These are phyloP conservation scores for Arenicola marina DNA, from an alignment of 2,888 invertebrate genomes.

Conservation along the genomic window DNA sequence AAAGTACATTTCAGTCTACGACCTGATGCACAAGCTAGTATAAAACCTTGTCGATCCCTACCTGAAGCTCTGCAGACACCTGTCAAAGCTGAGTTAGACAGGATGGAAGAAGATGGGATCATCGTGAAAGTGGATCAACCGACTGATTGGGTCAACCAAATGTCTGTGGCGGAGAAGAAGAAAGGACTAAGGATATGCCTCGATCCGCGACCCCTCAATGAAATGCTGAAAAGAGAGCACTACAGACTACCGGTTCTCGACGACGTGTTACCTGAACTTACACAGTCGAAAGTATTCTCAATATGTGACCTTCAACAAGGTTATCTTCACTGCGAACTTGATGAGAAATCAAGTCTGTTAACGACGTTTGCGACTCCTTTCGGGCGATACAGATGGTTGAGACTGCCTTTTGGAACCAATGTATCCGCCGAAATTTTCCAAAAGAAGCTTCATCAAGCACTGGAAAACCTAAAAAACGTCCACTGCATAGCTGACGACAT, in stretches of 20 bases:
- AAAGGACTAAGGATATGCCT: constrained; percentile 15
- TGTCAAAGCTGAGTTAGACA: constrained; percentile 7
- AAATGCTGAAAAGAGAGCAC: constrained; percentile 13
- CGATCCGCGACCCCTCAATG: constrained; percentile 14
- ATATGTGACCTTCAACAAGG: constrained; percentile 16
- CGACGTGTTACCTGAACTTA: constrained; percentile 17
- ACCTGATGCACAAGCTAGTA: background rate
- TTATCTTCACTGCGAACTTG: constrained; percentile 13
- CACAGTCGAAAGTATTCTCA: constrained; percentile 7
- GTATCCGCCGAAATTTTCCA: constrained; percentile 15
- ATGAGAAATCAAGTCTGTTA: constrained; percentile 11
- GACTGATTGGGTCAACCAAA: too few relatives aligned
- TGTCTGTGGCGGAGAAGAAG: constrained; percentile 11
- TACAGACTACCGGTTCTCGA: constrained; percentile 12
- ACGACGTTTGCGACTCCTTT: constrained; percentile 21
- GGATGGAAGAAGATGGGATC: background rate
- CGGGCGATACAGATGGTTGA: constrained; percentile 14
- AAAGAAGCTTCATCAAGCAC: constrained; percentile 12
- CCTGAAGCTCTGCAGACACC: constrained; percentile 3
- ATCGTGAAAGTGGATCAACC: constrained; percentile 9
- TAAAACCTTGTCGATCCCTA: constrained; percentile 4
- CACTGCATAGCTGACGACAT: constrained; percentile 16
- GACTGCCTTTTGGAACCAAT: constrained; percentile 15
- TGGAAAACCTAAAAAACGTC: constrained; percentile 6
- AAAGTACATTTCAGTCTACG: constrained; percentile 2